These are phyloP conservation scores for Isurus oxyrinchus DNA, from an alignment of 2,113 vertebrate genomes.

Conservation along the genomic window DNA sequence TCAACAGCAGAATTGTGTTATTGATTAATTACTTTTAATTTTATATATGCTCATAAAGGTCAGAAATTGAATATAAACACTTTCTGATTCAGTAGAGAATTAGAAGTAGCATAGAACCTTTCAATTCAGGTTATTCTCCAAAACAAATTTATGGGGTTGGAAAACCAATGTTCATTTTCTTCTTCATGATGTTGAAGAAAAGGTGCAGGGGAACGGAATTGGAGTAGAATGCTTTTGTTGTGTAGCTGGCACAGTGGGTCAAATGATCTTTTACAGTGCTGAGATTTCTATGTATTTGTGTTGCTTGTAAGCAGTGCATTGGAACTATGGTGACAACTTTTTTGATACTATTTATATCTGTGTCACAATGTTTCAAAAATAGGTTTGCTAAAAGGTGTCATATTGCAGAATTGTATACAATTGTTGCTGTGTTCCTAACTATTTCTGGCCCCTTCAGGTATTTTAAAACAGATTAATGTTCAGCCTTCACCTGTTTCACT, in stretches of 20 bases:
- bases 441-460: neutral
- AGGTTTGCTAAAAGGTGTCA: neutral
- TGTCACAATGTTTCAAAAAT: conserved; percentile 8
- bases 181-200: neutral
- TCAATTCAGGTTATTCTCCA: neutral
- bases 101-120: neutral
- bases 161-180: neutral
- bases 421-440: neutral
- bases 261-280: neutral
- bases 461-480: neutral
- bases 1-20: neutral
- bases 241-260: neutral
- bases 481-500: neutral
- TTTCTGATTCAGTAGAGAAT: neutral
- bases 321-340: neutral
- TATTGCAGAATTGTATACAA: neutral
- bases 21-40: neutral
- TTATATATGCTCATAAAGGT: neutral
- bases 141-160: neutral
- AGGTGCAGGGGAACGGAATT: neutral
- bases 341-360: neutral
- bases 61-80: neutral
- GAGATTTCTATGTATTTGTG: neutral
- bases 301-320: neutral
- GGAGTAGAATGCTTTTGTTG: neutral